Conservation (phyloP, 2,888 invertebrate species). For the Apodemia duryi region DNA sequence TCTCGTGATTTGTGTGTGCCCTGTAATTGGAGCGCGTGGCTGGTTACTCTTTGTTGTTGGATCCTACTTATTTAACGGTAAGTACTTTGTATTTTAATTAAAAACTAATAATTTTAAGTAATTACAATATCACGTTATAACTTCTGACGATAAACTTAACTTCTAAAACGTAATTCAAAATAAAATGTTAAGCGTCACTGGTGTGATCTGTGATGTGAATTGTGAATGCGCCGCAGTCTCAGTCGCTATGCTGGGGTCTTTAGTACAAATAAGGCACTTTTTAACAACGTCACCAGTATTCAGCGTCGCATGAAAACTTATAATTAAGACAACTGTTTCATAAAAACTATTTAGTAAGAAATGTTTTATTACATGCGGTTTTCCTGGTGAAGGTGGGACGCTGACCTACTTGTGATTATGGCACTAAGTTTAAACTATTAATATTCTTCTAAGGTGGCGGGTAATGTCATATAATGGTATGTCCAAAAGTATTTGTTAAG, state of each 20-base stretch:
- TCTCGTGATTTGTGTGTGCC: conserved; percentile 76
- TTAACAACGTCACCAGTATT: background rate
- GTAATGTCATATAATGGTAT: background rate
- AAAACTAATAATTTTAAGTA: background rate
- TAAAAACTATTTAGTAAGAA: conserved; percentile 44
- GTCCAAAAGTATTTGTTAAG: background rate
- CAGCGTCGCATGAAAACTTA: background rate
- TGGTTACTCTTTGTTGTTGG: conserved; percentile 78
- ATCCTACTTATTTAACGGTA: conserved; percentile 70
- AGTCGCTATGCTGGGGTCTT: conserved; percentile 37
- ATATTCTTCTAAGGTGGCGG: background rate
- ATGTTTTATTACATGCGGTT: conserved; percentile 31
- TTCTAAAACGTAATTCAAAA: conserved; percentile 32
- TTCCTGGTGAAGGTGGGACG: conserved; percentile 32
- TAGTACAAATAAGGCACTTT: conserved; percentile 38
- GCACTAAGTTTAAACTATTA: conserved; percentile 34
- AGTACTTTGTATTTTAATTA: conserved; percentile 45
- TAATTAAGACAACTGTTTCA: conserved; percentile 40
- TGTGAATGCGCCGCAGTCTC: conserved; percentile 40
- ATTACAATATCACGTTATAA: background rate
- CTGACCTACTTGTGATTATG: conserved; percentile 41
- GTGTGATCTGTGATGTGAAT: conserved; percentile 34
- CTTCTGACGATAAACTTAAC: background rate
- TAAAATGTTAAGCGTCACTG: conserved; percentile 62
- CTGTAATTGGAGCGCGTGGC: conserved; percentile 78